A percentile compares a stretch with the other conserved stretches of the same genome.
Conservation (phyloP, 2,888 invertebrate species). For the Oeneis ivallda region DNA sequence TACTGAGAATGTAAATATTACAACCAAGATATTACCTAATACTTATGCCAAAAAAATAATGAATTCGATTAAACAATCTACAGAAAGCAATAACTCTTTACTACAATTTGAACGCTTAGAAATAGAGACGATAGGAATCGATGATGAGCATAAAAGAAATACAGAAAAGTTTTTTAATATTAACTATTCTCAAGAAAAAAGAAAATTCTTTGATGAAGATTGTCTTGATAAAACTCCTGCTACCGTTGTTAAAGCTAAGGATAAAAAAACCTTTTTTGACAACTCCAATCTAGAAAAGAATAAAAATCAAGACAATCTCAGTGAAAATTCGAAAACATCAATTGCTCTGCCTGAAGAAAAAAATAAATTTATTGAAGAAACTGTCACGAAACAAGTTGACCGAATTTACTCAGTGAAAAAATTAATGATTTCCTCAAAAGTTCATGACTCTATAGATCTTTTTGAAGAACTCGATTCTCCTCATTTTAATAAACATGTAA, state of each 20-base stretch:
- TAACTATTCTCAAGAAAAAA: conserved; percentile 53
- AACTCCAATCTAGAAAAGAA: conserved; percentile 44
- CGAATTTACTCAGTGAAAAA: conserved; percentile 46
- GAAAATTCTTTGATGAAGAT: conserved; percentile 51
- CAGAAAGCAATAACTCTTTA: conserved; percentile 55
- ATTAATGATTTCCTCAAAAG: conserved; percentile 47
- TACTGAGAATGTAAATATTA: neutral
- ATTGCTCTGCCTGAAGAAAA: conserved; percentile 6
- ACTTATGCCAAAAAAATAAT: conserved; percentile 53
- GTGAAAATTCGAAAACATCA: conserved; percentile 3
- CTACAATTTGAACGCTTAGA: conserved; percentile 64
- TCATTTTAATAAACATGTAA: conserved; percentile 26
- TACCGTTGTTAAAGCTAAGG: conserved; percentile 28
- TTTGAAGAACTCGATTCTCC: conserved; percentile 56
- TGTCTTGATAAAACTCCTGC: conserved; percentile 20
- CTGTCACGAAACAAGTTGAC: conserved; percentile 51
- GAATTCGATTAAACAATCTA: conserved; percentile 48
- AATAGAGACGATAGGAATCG: conserved; percentile 47
- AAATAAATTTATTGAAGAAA: conserved; percentile 62
- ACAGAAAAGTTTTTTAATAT: conserved; percentile 45
- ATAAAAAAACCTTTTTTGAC: conserved; percentile 50
- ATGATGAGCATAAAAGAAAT: conserved; percentile 37
- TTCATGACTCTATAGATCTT: conserved; percentile 60
- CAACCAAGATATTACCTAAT: conserved; percentile 41
- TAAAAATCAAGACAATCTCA: conserved; percentile 29